phyloP scores from a whole-genome alignment of 2,888 invertebrate genomes.

The Luffia ferchaultella region DNA sequence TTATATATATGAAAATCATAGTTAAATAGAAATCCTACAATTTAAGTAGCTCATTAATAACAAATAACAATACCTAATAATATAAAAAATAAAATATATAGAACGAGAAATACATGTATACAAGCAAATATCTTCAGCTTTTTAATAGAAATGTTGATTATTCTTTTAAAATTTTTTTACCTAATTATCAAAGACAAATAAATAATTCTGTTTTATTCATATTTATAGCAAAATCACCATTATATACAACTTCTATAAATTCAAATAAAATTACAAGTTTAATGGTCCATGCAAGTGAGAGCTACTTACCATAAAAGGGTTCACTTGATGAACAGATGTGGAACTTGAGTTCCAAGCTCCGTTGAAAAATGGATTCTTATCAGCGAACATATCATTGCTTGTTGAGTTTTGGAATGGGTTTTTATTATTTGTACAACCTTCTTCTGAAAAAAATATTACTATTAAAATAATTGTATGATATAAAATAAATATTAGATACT shows the following conservation, averaged over 20 bases:
- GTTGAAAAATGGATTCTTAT: slow-evolving; percentile 55
- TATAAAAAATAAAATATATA: no score
- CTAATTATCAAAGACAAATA: not conserved
- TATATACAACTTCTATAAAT: no score
- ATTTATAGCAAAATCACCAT: no score
- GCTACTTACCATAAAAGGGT: slow-evolving; percentile 57
- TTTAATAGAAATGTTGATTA: not conserved
- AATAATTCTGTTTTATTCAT: no score
- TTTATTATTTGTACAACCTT: slow-evolving; percentile 38
- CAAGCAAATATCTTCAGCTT: not conserved
- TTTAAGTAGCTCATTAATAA: no score
- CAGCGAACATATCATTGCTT: slow-evolving; percentile 47
- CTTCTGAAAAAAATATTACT: slow-evolving; percentile 45
- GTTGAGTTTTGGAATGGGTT: slow-evolving; percentile 58
- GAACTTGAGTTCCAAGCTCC: slow-evolving; percentile 44
- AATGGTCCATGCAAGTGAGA: no score
- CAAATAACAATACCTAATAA: no score
- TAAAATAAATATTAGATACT: no score
- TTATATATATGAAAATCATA: no score
- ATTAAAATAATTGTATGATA: slow-evolving; percentile 6
- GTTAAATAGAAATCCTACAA: no score
- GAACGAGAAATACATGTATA: no score
- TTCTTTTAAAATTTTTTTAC: slow-evolving; percentile 3
- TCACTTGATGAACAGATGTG: slow-evolving; percentile 37
- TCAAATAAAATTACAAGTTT: no score